Conservation (phyloP, 2,797 vertebrate genomes). For the Catamblyrhynchus diadema region DNA sequence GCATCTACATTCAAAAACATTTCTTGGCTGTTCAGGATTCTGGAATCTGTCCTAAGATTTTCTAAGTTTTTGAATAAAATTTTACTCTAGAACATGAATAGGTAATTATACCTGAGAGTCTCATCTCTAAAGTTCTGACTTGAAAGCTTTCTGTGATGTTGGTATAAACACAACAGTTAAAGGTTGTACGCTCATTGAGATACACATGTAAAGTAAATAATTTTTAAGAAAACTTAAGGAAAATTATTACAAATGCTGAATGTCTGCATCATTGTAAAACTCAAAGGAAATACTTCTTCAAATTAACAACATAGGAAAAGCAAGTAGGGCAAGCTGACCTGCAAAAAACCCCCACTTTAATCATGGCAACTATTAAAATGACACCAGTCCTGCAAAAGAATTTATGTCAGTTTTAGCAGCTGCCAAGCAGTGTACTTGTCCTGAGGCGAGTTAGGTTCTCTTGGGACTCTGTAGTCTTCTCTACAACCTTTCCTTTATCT, state of each 20-base stretch:
- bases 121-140: background rate
- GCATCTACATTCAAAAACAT: background rate
- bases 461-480: background rate
- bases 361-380: background rate
- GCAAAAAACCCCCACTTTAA: rapidly evolving
- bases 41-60: background rate
- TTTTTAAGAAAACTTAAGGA: too few relatives aligned
- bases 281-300: background rate
- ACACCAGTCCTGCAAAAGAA: background rate
- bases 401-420: background rate
- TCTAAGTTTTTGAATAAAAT: background rate
- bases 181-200: background rate
- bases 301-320: background rate
- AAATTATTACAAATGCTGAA: background rate
- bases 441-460: background rate
- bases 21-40: background rate
- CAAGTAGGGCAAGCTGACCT: background rate
- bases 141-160: background rate
- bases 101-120: background rate
- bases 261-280: background rate
- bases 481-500: background rate
- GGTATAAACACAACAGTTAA: background rate
- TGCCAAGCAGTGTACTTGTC: background rate
- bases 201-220: background rate
- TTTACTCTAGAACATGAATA: background rate